Evolutionary conservation across 2,113 vertebrate species (phyloP).

Genomic region (Carollia perspicillata): DNA sequence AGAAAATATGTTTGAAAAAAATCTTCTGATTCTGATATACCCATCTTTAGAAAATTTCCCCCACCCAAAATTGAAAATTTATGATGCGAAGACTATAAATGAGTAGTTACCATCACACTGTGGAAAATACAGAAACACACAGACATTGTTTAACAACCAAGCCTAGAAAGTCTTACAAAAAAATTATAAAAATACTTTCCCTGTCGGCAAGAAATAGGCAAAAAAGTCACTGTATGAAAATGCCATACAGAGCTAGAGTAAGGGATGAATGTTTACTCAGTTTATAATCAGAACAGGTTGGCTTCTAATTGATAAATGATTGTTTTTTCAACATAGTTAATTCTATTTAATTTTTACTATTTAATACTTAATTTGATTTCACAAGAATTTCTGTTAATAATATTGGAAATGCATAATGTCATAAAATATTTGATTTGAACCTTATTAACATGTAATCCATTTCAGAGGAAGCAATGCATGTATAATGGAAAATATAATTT

Average conservation of each 20-base stretch:
- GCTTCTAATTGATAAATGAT: slow-evolving; percentile 52
- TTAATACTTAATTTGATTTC: slow-evolving; percentile 47
- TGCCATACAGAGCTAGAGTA: background rate
- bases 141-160: background rate
- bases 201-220: background rate
- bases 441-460: slow-evolving; percentile 80
- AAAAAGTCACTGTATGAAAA: slow-evolving; percentile 20
- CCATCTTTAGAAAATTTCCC: background rate
- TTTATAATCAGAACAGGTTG: background rate
- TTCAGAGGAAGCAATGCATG: slow-evolving; percentile 80
- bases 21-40: background rate
- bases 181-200: background rate
- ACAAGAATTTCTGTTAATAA: slow-evolving; percentile 66
- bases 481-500: slow-evolving; percentile 82
- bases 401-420: slow-evolving; percentile 61
- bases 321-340: slow-evolving; percentile 65
- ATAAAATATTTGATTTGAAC: slow-evolving; percentile 72
- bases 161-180: background rate
- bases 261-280: background rate
- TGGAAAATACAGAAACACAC: background rate
- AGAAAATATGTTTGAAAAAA: background rate
- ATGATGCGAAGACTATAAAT: background rate
- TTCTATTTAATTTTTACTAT: slow-evolving; percentile 64
- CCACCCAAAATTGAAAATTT: background rate
- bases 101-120: background rate